Conservation (phyloP, 2,888 invertebrate genomes). For the Fissipunctia ypsillon region DNA sequence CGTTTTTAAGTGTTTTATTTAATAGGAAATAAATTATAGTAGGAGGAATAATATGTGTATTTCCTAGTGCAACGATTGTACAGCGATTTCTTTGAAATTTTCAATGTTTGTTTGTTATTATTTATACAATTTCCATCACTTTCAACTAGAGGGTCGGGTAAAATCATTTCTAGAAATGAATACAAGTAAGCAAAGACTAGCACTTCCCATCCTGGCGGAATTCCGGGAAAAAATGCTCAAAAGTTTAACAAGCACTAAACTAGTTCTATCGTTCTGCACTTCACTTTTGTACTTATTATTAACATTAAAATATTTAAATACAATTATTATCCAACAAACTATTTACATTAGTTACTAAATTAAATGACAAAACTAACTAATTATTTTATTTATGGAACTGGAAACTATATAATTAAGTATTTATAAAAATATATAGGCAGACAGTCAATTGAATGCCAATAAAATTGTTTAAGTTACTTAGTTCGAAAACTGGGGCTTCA, state of each 20-base stretch:
- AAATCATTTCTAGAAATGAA: neutral
- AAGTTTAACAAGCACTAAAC: neutral
- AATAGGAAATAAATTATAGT: slow-evolving; percentile 1
- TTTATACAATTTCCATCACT: neutral
- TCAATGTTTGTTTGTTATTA: neutral
- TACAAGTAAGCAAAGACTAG: neutral
- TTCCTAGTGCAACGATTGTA: neutral
- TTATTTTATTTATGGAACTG: no score
- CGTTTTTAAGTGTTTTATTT: slow-evolving; percentile 42
- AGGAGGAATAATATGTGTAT: neutral
- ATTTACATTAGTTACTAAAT: no score
- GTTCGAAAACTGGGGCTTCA: slow-evolving; percentile 21
- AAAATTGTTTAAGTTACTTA: neutral
- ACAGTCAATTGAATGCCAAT: neutral
- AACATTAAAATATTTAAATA: no score
- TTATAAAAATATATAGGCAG: neutral
- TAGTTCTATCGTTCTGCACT: neutral
- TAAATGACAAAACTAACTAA: no score
- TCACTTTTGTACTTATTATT: no score
- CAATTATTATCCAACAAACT: no score
- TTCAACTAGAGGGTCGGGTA: neutral
- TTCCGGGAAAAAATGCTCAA: neutral
- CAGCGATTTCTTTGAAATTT: neutral
- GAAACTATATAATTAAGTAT: no score
- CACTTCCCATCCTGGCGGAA: neutral